Evolutionary conservation across 2,888 invertebrate species (phyloP).

Genomic region (Lepidocyrtinus sp.): DNA sequence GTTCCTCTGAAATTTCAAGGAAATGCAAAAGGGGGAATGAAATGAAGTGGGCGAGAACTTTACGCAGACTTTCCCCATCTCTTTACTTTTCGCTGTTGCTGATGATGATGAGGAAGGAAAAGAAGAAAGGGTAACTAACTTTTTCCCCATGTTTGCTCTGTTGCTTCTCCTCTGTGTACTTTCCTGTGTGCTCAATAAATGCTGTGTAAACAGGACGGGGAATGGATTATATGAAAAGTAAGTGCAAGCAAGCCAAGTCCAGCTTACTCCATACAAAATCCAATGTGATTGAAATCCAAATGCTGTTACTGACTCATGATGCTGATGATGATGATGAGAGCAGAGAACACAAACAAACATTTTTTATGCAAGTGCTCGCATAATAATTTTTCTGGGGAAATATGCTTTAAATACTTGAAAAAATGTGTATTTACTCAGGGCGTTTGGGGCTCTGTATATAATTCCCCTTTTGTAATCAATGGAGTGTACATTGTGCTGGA

Average conservation of each 20-base stretch:
- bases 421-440: slow-evolving; percentile 34
- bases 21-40: not conserved
- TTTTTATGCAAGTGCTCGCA: not conserved
- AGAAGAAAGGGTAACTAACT: slow-evolving; percentile 25
- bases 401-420: slow-evolving; percentile 31
- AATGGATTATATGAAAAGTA: not conserved
- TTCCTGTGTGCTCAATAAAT: slow-evolving; percentile 32
- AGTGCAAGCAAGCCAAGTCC: not conserved
- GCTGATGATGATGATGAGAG: not conserved
- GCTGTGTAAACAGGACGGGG: slow-evolving; percentile 33
- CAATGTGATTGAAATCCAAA: not conserved
- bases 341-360: not conserved
- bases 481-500: not conserved
- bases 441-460: no score
- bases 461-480: not conserved
- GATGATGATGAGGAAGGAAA: not conserved
- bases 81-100: slow-evolving; percentile 20
- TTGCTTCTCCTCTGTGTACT: not conserved
- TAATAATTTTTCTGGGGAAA: not conserved
- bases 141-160: not conserved
- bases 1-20: no score
- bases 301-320: not conserved
- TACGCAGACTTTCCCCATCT: slow-evolving; percentile 15
- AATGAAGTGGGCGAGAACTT: not conserved
- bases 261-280: not conserved